Evolutionary conservation across 92 coral and sea anemone species (phyloP).

Genomic region (Paragorgia papillata): DNA sequence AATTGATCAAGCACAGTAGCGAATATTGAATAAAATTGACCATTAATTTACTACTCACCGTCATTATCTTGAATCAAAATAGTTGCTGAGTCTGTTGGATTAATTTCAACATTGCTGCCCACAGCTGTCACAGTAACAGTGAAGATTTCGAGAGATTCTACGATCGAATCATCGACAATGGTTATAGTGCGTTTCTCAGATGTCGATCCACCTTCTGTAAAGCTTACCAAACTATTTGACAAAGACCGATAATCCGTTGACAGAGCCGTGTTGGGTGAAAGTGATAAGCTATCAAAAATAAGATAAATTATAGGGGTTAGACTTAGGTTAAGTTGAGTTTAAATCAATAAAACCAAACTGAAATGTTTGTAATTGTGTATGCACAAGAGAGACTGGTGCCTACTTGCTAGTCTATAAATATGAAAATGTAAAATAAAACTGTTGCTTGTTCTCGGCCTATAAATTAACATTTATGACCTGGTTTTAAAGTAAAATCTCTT

Average conservation of each 20-base stretch:
- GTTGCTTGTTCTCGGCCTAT: no score
- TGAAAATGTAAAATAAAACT: no score
- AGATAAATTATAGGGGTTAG: background rate
- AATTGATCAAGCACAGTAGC: no score
- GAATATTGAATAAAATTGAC: no score
- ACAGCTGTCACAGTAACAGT: conserved; percentile 14
- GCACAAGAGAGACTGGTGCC: no score
- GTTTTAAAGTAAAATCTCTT: no score
- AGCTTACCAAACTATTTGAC: conserved; percentile 2
- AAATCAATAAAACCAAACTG: no score
- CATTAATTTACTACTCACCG: conserved; percentile 17
- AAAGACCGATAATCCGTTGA: conserved; percentile 12
- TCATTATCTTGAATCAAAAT: conserved; percentile 22
- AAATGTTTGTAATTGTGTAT: no score
- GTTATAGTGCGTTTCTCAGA: conserved; percentile 22
- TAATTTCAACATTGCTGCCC: conserved; percentile 9
- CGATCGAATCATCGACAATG: conserved; percentile 17
- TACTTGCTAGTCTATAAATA: no score
- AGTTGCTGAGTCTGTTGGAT: background rate
- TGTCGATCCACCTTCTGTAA: background rate
- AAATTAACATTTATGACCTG: no score
- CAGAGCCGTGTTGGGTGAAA: conserved; percentile 6
- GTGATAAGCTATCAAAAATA: background rate
- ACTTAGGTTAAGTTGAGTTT: no score
- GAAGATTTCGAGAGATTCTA: conserved; percentile 9